These are phyloP conservation scores for Nycticorax nycticorax DNA, from an alignment of 2,113 vertebrate genomes.

Conservation along the genomic window DNA sequence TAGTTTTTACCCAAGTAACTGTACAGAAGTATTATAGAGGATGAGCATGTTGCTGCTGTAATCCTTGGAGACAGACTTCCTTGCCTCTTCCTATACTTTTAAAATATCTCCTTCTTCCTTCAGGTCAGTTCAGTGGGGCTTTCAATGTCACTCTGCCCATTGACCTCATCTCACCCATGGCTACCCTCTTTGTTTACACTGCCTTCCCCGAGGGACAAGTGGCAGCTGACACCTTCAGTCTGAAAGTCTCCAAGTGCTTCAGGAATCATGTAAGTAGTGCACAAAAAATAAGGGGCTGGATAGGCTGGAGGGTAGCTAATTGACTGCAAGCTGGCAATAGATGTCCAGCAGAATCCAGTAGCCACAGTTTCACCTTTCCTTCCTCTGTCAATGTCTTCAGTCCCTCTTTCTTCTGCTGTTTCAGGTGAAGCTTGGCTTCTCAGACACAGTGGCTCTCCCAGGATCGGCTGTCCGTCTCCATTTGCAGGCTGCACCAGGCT, in stretches of 20 bases:
- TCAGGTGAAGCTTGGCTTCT: constrained; percentile 80
- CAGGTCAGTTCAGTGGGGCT: constrained; percentile 51
- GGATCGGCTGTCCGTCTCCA: constrained; percentile 63
- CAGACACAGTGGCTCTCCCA: constrained; percentile 68
- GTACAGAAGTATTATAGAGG: background rate
- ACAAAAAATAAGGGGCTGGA: background rate
- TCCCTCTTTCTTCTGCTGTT: background rate
- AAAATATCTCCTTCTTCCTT: background rate
- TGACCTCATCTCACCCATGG: constrained; percentile 68
- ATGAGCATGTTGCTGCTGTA: background rate
- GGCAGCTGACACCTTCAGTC: constrained; percentile 76
- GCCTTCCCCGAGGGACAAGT: constrained; percentile 76
- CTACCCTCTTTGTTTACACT: constrained; percentile 78
- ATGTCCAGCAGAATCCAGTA: background rate
- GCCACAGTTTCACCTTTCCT: background rate
- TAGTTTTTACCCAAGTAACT: background rate
- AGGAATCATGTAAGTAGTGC: constrained; percentile 76
- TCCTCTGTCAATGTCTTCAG: background rate
- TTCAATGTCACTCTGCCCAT: constrained; percentile 57
- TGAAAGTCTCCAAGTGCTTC: constrained; percentile 77
- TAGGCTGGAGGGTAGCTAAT: background rate
- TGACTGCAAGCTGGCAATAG: background rate
- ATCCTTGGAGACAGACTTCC: background rate
- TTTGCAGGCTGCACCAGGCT: constrained; percentile 76
- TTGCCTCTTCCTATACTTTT: background rate